Base-by-base conservation (phyloP, 2,113 vertebrate species). In the Vanacampus margaritifer region DNA sequence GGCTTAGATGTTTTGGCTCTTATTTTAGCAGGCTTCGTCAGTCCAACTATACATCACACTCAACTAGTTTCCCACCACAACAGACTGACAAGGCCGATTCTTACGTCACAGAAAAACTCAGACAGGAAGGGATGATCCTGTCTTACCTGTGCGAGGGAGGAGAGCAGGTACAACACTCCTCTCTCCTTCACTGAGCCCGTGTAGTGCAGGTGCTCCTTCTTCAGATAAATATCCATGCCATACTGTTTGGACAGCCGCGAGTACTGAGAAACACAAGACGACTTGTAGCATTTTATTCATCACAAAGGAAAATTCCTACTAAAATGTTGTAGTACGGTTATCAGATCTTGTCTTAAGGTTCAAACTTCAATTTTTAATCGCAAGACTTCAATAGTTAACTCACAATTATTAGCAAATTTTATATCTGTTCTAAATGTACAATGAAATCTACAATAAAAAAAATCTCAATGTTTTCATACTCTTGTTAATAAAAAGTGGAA, bases 161-260 rank as follows among this genome's bases (percentile, higher is more conserved):
- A 87, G 67, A 97, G 92, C 60, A 95, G 87, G 73, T 93, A 91
- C 60, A 94, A 79, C 1, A 91, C 95, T 53, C 95, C 94, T 78
- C 95, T 85, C 79, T 97, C 95, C 84, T 96, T 96, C 72, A 93
- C 94, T 19, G 94, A 94, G 69, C 94, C 94, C 0, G 95, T 97
- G 84, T 95, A 94, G 71, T 96, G 94, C 24, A 97, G 92, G 45
- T 94, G 93, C 71, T 97, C 95, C 83, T 96, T 96, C 88, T 97
- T 97, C 82, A 96, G 83, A 83, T 93, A 96, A 79, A 97, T 91
- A 58, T 97, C 94, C 89, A 94, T 89, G n/a, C 94, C 94, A 1
- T 91, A 96, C 73, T 93, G 93, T 81, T 97, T 96, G 65, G 95
- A 97, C 59, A 97, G 83, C 76, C 95, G 93, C 78, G 95, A 97